phyloP scores from a whole-genome alignment of 2,113 vertebrate genomes.

The Sturnira hondurensis region DNA sequence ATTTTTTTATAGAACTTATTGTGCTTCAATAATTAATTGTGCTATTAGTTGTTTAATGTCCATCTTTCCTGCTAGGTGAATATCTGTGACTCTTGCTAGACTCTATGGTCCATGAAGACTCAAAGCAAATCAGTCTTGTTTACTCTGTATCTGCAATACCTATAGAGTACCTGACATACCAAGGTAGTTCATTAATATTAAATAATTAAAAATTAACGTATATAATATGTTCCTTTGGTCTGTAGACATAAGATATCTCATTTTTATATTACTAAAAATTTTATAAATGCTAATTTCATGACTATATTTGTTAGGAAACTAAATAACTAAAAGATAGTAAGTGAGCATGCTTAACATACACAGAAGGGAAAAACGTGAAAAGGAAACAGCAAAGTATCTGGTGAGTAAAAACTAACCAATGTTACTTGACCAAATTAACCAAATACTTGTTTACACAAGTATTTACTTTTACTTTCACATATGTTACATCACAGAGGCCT shows the following conservation, averaged over 20 bases:
- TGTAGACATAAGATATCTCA: neutral
- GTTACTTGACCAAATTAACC: neutral
- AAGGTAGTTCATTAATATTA: neutral
- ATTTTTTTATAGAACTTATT: neutral
- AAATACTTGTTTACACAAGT: neutral
- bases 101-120: neutral
- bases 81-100: neutral
- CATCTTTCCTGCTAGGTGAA: neutral
- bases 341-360: neutral
- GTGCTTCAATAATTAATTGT: slow-evolving; percentile 6
- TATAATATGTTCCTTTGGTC: neutral
- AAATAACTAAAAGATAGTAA: slow-evolving; percentile 1
- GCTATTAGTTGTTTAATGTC: neutral
- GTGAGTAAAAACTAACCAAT: neutral
- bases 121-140: neutral
- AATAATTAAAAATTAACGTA: neutral
- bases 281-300: neutral
- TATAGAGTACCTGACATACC: neutral
- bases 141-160: neutral
- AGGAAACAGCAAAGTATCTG: neutral
- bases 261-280: neutral
- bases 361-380: neutral
- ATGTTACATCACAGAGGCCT: neutral
- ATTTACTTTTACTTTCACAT: neutral
- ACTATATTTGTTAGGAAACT: neutral